phyloP scores from a whole-genome alignment of 2,888 invertebrate species.

The Drosophila diplacantha region DNA sequence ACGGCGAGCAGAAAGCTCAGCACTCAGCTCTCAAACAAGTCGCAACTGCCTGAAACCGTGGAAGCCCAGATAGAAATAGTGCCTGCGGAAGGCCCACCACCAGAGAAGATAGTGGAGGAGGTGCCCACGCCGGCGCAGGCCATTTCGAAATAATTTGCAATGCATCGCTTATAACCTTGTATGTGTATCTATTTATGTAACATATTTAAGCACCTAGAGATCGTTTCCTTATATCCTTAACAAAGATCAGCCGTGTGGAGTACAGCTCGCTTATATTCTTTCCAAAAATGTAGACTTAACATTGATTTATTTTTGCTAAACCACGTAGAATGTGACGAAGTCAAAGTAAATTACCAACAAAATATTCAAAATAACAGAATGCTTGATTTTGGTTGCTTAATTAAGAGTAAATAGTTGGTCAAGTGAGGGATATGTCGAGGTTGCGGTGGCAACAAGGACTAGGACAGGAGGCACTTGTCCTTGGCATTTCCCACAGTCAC shows the following conservation, averaged over 20 bases:
- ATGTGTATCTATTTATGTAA: constrained; percentile 54
- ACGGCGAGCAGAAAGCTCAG: constrained; percentile 50
- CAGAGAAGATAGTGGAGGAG: constrained; percentile 12
- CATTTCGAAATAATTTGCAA: constrained; percentile 48
- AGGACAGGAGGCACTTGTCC: constrained; percentile 76
- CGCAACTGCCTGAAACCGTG: constrained; percentile 22
- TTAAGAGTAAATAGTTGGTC: constrained; percentile 53
- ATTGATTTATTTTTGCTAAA: constrained; percentile 61
- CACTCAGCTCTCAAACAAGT: constrained; percentile 50
- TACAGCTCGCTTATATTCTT: constrained; percentile 44
- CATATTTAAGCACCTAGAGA: constrained; percentile 46
- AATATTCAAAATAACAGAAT: constrained; percentile 47
- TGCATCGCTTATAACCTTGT: constrained; percentile 35
- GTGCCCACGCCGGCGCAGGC: constrained; percentile 4
- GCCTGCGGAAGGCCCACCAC: constrained; percentile 3
- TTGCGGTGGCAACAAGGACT: constrained; percentile 43
- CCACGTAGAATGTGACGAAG: constrained; percentile 66
- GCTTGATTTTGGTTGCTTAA: constrained; percentile 25
- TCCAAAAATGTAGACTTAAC: constrained; percentile 49
- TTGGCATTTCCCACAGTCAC: constrained; percentile 70
- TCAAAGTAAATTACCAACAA: constrained; percentile 63
- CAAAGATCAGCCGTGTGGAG: constrained; percentile 2
- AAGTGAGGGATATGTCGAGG: constrained; percentile 46
- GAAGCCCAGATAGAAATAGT: constrained; percentile 24
- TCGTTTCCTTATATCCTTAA: constrained; percentile 7